Evolutionary conservation across 2,797 vertebrate species (phyloP).

Genomic region (Ateles fusciceps): DNA sequence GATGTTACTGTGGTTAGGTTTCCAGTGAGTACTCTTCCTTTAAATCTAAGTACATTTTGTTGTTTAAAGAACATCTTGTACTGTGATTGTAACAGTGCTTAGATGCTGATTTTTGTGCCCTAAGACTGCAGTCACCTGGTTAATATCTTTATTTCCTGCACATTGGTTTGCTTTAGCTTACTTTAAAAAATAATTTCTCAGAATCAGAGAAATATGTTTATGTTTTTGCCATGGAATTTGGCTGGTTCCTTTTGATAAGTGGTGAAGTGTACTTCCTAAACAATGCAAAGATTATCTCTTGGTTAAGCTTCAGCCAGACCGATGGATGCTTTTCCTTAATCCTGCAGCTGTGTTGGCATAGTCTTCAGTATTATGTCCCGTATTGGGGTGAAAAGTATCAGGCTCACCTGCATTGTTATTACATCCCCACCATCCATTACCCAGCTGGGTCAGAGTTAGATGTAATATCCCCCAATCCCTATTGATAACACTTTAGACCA

Average conservation of each 20-base stretch:
- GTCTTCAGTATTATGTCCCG: background rate
- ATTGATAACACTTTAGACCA: background rate
- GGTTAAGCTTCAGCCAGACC: background rate
- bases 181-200: constrained; percentile 33
- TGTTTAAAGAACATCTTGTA: background rate
- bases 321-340: background rate
- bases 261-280: background rate
- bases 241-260: background rate
- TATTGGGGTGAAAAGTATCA: background rate
- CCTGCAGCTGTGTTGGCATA: background rate
- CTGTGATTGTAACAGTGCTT: background rate
- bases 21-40: constrained; percentile 87
- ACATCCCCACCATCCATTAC: background rate
- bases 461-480: background rate
- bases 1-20: constrained; percentile 96
- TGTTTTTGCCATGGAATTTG: background rate
- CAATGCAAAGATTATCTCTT: background rate
- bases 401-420: background rate
- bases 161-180: background rate
- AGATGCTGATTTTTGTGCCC: background rate
- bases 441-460: background rate
- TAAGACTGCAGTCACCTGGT: background rate
- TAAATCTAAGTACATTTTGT: constrained; percentile 23
- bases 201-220: constrained; percentile 4
- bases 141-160: background rate